Base-by-base conservation (phyloP, 2,113 vertebrate species). In the Ceratotherium simum region DNA sequence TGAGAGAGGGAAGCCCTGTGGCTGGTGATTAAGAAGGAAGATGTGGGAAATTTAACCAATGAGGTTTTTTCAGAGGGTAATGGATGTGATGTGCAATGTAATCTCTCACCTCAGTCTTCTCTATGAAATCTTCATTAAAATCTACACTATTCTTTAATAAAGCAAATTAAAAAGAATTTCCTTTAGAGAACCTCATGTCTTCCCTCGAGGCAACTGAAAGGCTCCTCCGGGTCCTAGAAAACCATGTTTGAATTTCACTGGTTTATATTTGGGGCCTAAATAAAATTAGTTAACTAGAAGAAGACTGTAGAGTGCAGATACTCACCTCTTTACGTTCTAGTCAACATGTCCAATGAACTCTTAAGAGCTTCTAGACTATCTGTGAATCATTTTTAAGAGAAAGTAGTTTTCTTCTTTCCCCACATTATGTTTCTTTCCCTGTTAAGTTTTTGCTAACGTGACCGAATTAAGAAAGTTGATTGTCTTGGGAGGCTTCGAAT, bases 161-260 rank as follows among this genome's bases (percentile, higher is more conserved):
- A 96, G 14, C 46, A 82, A 58, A 67, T 78, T 29, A 5, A 90
- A 95, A 94, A 69, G 7, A 60, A 87, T 93, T 93, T 93, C 54
- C 79, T 89, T 85, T 72, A 67, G 83, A 91, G 82, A 96, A 93
- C 20, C 4, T 95, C 51, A 5, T 13, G 3, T 91, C 73, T 90
- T 87, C 65, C 36, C 51, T 80, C 62, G 60, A 67, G 27, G 36
- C 81, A 46, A 85, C 10, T 2, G 5, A 79, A 89, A 92, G 56
- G 17, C 33, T 82, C 1, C 33, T 82, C 1, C 11, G 4, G 8
- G 36, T 58, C 29, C 20, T 81, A 54, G 48, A 81, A 96, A 84
- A 39, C 8, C n/a, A 33, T 25, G 27, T 78, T 87, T 82, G 13
- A 33, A 91, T 91, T 39, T 51, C 62, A 79, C 8, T 33, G 21